Conservation (phyloP, 1,140 invertebrate species). For the Drosophila ironensis region DNA sequence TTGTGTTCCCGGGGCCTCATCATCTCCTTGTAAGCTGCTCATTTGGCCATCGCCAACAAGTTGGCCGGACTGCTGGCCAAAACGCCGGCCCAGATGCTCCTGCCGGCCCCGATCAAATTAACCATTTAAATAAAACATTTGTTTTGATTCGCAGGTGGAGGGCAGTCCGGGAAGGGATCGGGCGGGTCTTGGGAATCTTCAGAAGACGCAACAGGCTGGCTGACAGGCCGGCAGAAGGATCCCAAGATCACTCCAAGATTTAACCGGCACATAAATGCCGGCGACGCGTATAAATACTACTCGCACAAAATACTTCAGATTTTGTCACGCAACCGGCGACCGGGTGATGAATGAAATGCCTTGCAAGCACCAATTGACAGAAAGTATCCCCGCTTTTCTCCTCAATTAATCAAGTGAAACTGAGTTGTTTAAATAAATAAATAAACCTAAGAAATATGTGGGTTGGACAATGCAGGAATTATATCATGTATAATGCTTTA, state of each 20-base stretch:
- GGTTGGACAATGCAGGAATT: too few species aligned
- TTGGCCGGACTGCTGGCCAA: slow-evolving; percentile 22
- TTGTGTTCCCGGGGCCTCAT: slow-evolving; percentile 55
- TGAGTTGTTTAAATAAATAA: too few species aligned
- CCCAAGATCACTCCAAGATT: slow-evolving; percentile 1
- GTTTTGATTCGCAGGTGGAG: slow-evolving; percentile 58
- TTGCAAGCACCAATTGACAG: too few species aligned
- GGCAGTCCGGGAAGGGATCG: not conserved
- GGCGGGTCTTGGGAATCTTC: too few species aligned
- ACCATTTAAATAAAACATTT: slow-evolving; percentile 79
- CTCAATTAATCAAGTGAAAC: too few species aligned
- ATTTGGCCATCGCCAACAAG: slow-evolving; percentile 56
- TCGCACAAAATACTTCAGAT: not conserved
- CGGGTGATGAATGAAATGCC: too few species aligned
- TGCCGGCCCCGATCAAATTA: slow-evolving; percentile 62
- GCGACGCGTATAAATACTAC: not conserved
- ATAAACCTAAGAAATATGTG: too few species aligned
- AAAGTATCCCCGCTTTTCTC: too few species aligned
- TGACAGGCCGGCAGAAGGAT: slow-evolving; percentile 53
- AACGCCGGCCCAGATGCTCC: slow-evolving; percentile 9
- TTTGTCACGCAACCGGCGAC: slow-evolving; percentile 30
- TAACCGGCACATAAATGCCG: slow-evolving; percentile 10
- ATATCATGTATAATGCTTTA: too few species aligned
- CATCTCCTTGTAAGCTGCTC: slow-evolving; percentile 70
- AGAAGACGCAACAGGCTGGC: slow-evolving; percentile 29